These are phyloP conservation scores for Gadus chalcogrammus DNA, from an alignment of 2,113 vertebrate species.

Conservation along the genomic window DNA sequence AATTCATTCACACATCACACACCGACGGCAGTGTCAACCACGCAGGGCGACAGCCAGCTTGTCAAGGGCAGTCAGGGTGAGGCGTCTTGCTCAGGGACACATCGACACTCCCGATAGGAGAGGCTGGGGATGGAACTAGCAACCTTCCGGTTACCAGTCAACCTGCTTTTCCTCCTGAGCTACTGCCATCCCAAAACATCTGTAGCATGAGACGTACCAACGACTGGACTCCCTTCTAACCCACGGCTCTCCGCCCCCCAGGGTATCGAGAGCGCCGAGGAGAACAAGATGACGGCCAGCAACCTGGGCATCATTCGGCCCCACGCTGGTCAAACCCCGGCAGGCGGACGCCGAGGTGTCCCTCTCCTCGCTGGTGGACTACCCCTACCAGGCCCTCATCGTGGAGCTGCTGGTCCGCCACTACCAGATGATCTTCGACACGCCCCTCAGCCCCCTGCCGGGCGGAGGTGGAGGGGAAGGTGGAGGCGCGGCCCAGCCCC, in stretches of 20 bases:
- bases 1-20: too few species aligned
- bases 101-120: too few species aligned
- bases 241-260: conserved; percentile 38
- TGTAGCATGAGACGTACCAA: too few species aligned
- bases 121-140: too few species aligned
- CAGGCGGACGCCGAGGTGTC: conserved; percentile 88
- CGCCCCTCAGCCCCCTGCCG: conserved; percentile 75
- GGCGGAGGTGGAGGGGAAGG: conserved; percentile 12
- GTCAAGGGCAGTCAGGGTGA: too few species aligned
- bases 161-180: too few species aligned
- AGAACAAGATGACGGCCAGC: conserved; percentile 98
- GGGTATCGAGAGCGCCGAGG: conserved; percentile 87
- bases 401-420: conserved; percentile 91
- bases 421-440: conserved; percentile 89
- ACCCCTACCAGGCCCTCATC: conserved; percentile 89
- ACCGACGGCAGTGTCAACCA: too few species aligned
- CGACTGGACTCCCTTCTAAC: too few species aligned
- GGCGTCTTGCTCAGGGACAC: too few species aligned
- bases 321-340: conserved; percentile 90
- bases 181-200: too few species aligned
- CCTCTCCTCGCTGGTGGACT: conserved; percentile 92
- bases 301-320: conserved; percentile 97
- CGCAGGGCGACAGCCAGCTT: too few species aligned
- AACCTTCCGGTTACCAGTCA: too few species aligned
- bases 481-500: conserved; percentile 14